Percentiles rank a stretch among this genome's conserved stretches.
These are phyloP conservation scores for Onthophagus sagittarius DNA, from an alignment of 2,888 invertebrate genomes.

Conservation along the genomic window DNA sequence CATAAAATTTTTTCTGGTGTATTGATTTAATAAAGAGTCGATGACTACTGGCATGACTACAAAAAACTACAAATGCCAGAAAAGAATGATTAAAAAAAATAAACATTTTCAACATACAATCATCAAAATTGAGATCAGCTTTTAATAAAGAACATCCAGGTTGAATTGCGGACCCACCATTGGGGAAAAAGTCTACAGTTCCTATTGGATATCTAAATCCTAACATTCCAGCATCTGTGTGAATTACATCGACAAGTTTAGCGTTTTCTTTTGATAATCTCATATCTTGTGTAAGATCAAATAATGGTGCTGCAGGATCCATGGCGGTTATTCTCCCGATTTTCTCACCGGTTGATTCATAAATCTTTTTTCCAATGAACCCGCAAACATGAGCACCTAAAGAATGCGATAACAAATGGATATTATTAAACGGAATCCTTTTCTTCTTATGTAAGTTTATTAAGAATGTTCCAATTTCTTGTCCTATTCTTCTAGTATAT, in stretches of 20 bases:
- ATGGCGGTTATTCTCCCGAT: constrained; percentile 50
- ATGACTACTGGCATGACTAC: constrained; percentile 35
- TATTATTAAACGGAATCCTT: constrained; percentile 30
- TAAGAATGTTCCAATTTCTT: constrained; percentile 33
- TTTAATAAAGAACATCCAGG: constrained; percentile 48
- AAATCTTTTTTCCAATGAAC: constrained; percentile 36
- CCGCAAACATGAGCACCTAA: constrained; percentile 39
- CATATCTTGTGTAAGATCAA: constrained; percentile 45
- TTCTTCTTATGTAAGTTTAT: constrained; percentile 25
- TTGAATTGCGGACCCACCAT: constrained; percentile 54
- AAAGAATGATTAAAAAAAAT: background rate
- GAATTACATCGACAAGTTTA: constrained; percentile 58
- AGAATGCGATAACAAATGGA: constrained; percentile 38
- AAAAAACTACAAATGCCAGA: constrained; percentile 28
- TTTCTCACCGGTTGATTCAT: constrained; percentile 31
- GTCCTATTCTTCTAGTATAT: constrained; percentile 36
- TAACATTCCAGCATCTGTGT: constrained; percentile 57
- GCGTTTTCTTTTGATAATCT: constrained; percentile 56
- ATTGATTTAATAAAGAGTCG: constrained; percentile 32
- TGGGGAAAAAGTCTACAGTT: constrained; percentile 58
- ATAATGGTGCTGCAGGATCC: constrained; percentile 55
- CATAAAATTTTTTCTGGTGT: constrained; percentile 24
- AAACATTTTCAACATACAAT: constrained; percentile 29
- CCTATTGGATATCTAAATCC: constrained; percentile 45
- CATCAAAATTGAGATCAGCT: constrained; percentile 30